phyloP scores from a whole-genome alignment of 2,888 invertebrate species.

The Ganaspis brasiliensis region DNA sequence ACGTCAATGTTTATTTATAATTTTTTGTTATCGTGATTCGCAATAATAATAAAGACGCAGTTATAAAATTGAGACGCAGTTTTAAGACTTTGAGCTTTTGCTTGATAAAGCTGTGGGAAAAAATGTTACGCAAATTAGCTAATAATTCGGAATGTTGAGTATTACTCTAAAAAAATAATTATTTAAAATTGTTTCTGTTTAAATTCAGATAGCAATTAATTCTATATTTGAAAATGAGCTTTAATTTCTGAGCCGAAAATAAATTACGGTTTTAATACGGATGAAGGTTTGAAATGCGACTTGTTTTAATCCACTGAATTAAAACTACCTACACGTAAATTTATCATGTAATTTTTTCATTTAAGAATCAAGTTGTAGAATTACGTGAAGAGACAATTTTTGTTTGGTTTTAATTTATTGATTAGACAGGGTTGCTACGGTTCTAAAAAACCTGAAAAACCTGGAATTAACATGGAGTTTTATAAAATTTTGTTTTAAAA shows the following conservation, averaged over 20 bases:
- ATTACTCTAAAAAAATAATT: neutral
- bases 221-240: neutral
- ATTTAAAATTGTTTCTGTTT: neutral
- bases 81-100: constrained; percentile 7
- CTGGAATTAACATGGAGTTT: too few species aligned
- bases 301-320: constrained; percentile 23
- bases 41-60: neutral
- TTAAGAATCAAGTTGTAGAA: neutral
- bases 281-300: neutral
- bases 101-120: neutral
- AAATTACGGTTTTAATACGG: constrained; percentile 1
- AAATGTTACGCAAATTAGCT: neutral
- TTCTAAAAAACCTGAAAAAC: too few species aligned
- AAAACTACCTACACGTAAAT: constrained; percentile 21
- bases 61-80: constrained; percentile 1
- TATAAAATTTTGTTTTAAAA: too few species aligned
- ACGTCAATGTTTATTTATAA: neutral
- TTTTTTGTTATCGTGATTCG: neutral
- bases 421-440: too few species aligned
- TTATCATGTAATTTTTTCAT: constrained; percentile 3
- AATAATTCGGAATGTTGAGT: neutral
- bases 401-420: too few species aligned
- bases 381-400: neutral
- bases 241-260: neutral
- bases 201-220: neutral